Evolutionary conservation across 2,113 vertebrate genomes (phyloP).

Genomic region (Rhea pennata): DNA sequence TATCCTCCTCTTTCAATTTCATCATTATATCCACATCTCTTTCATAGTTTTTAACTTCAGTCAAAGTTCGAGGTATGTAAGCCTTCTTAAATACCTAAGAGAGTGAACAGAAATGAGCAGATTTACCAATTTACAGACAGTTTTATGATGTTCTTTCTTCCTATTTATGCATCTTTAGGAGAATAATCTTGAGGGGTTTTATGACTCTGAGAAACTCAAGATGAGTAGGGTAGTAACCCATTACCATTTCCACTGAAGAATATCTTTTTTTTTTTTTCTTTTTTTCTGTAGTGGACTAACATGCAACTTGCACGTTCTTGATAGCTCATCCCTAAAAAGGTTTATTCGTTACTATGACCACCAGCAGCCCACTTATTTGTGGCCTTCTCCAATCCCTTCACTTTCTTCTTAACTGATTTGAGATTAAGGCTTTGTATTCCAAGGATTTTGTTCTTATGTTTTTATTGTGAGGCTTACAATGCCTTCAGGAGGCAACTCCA

Average conservation of each 20-base stretch:
- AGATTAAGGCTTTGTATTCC: neutral
- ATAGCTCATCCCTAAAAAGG: neutral
- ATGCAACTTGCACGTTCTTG: neutral
- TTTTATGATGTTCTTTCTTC: neutral
- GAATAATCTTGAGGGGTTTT: neutral
- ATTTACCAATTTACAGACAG: neutral
- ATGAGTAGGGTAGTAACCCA: neutral
- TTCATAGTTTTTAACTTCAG: constrained; percentile 92
- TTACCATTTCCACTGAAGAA: neutral
- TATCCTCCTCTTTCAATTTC: constrained; percentile 84
- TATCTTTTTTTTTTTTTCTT: neutral
- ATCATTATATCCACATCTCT: constrained; percentile 88
- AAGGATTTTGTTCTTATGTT: neutral
- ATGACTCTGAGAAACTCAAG: neutral
- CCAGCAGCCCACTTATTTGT: neutral
- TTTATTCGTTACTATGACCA: neutral
- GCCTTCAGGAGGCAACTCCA: neutral
- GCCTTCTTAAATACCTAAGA: constrained; percentile 93
- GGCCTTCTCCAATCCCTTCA: neutral
- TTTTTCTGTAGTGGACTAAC: neutral
- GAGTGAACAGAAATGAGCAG: neutral
- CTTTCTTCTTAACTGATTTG: neutral
- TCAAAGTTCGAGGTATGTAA: constrained; percentile 94
- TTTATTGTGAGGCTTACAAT: neutral
- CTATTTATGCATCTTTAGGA: neutral